A percentile compares a stretch with the other conserved stretches of the same genome.
Evolutionary conservation across 1,140 invertebrate genomes (phyloP).

Genomic region (Pachypeltis micranthus): DNA sequence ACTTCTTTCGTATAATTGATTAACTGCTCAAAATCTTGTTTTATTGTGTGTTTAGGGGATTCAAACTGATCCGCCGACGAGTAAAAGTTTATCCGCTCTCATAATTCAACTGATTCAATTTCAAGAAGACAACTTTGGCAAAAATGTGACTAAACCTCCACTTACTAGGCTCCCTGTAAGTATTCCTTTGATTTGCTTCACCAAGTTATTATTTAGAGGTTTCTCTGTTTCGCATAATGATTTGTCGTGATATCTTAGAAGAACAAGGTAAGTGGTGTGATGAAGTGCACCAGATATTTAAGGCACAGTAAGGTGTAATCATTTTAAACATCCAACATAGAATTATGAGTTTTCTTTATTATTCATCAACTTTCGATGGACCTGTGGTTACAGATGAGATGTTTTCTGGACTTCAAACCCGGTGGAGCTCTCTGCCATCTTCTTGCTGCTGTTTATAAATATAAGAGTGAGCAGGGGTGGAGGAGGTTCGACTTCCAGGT

Average conservation of each 20-base stretch:
- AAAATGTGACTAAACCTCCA: slow-evolving; percentile 80
- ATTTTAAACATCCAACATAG: not conserved
- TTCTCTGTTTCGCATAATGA: too few relatives aligned
- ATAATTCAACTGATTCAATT: slow-evolving; percentile 86
- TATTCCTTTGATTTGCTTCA: slow-evolving; percentile 25
- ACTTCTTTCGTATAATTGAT: too few relatives aligned
- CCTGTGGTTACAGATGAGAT: slow-evolving; percentile 62
- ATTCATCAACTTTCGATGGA: slow-evolving; percentile 12
- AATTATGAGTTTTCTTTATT: slow-evolving; percentile 14
- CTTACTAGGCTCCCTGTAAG: slow-evolving; percentile 70
- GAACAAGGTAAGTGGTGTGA: too few relatives aligned
- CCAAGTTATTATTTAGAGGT: too few relatives aligned
- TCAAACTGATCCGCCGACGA: slow-evolving; percentile 85
- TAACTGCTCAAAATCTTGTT: slow-evolving; percentile 1
- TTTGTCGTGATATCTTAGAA: too few relatives aligned
- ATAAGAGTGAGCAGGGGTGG: slow-evolving; percentile 92
- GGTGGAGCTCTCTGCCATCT: slow-evolving; percentile 86
- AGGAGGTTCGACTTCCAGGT: slow-evolving; percentile 80
- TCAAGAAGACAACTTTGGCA: slow-evolving; percentile 90
- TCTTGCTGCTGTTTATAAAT: slow-evolving; percentile 84
- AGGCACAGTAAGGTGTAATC: too few relatives aligned
- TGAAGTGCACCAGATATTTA: too few relatives aligned
- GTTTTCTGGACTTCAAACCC: slow-evolving; percentile 90
- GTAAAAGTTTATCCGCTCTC: slow-evolving; percentile 73
- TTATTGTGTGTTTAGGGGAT: slow-evolving; percentile 52